These are phyloP conservation scores for Halocaridina rubra DNA, from an alignment of 2,888 invertebrate species.

Conservation along the genomic window DNA sequence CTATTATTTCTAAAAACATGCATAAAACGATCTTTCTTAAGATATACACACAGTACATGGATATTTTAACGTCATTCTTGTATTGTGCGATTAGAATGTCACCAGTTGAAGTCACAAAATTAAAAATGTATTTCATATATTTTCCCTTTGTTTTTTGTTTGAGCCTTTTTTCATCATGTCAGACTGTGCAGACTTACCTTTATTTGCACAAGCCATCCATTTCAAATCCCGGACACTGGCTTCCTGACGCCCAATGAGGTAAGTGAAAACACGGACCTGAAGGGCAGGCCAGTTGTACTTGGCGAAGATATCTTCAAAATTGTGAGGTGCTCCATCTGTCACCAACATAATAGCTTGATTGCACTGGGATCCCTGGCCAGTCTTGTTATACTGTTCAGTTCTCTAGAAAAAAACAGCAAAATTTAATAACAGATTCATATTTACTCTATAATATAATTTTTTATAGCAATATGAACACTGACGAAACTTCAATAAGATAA, in stretches of 20 bases:
- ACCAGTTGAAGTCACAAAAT: too few relatives aligned
- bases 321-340: conserved; percentile 97
- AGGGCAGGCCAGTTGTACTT: conserved; percentile 92
- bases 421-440: too few relatives aligned
- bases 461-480: too few relatives aligned
- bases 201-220: conserved; percentile 99
- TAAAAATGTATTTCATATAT: too few relatives aligned
- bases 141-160: too few relatives aligned
- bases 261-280: conserved; percentile 96
- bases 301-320: conserved; percentile 89
- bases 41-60: not conserved
- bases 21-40: not conserved
- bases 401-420: too few relatives aligned
- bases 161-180: too few relatives aligned
- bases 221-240: conserved; percentile 93
- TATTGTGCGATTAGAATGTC: too few relatives aligned
- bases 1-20: not conserved
- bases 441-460: too few relatives aligned
- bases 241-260: conserved; percentile 95
- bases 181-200: conserved; percentile 75
- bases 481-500: too few relatives aligned
- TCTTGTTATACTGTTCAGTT: conserved; percentile 67
- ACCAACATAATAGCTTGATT: conserved; percentile 99
- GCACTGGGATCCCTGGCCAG: conserved; percentile 86
- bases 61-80: too few relatives aligned